Base-by-base conservation (phyloP, 2,888 invertebrate species). In the Acheta domesticus region DNA sequence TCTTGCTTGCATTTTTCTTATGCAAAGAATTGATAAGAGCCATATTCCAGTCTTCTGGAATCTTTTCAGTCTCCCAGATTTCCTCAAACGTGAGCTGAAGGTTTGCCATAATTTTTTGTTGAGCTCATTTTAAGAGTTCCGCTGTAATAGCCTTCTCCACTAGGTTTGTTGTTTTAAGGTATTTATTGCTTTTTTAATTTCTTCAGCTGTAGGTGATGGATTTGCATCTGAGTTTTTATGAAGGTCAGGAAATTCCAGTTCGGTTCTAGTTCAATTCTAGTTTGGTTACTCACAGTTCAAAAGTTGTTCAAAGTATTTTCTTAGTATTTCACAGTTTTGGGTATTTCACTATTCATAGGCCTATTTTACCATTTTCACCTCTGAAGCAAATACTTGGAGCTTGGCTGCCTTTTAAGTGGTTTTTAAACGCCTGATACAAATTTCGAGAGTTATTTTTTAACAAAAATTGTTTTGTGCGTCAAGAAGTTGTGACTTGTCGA, bases 281-380 rank as follows among this genome's bases (percentile, higher is more conserved):
- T 73, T 73, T 3, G 73, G 73, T 73, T 73, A 2, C 2, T 73
- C 73, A 73, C 73, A 73, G 16, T 73, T 73, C 73, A 73, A n/a
- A 3, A 73, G 3, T 73, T 73, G 73, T 19, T 73, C 2, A 73
- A 73, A 73, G 73, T 73, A 73, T 3, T 73, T 73, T 73, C 73
- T 73, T 73, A 73, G 73, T 2, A 73, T 73, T 19, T 16, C n/a
- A 19, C 73, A 16, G n/a, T 73, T 73, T 3, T 73, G 16, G 73
- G 2, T 73, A 73, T 2, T 73, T 19, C n/a, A n/a, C n/a, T n/a
- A n/a, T n/a, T n/a, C n/a, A n/a, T n/a, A 73, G n/a, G 3, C 73
- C 73, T 73, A 73, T 73, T 73, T 73, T 73, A 73, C 73, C 16
- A 73, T n/a, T 73, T 73, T 73, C 73, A 73, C 3, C 73, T 73